Evolutionary conservation across 1,140 invertebrate species (phyloP).

Genomic region (Drosophila lowei): DNA sequence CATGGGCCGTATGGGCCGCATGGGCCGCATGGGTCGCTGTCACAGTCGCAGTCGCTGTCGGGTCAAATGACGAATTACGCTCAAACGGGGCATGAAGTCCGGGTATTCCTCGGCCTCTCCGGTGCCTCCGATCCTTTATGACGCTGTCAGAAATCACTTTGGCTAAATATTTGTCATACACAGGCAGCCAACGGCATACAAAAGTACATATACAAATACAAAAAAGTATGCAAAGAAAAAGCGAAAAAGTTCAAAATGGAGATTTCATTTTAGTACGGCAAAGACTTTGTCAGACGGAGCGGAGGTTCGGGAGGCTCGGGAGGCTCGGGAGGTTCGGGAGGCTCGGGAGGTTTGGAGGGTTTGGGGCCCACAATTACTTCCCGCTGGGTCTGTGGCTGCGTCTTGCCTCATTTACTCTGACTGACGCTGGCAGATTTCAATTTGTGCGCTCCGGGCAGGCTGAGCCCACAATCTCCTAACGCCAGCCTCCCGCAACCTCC

Average conservation of each 20-base stretch:
- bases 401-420: slow-evolving; percentile 71
- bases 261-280: slow-evolving; percentile 23
- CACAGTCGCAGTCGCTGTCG: slow-evolving; percentile 4
- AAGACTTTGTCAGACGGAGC: neutral
- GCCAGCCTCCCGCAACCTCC: neutral
- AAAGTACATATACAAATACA: slow-evolving; percentile 49
- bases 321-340: too few species aligned
- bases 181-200: slow-evolving; percentile 37
- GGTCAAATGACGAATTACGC: slow-evolving; percentile 59
- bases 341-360: neutral
- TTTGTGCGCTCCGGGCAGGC: slow-evolving; percentile 57
- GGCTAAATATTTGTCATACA: slow-evolving; percentile 70
- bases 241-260: slow-evolving; percentile 19
- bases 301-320: too few species aligned
- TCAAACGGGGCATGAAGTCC: slow-evolving; percentile 57
- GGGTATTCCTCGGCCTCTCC: slow-evolving; percentile 37
- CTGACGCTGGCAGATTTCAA: slow-evolving; percentile 72
- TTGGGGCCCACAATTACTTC: slow-evolving; percentile 40
- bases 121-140: slow-evolving; percentile 31
- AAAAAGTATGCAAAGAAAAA: slow-evolving; percentile 1
- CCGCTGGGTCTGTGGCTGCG: slow-evolving; percentile 54
- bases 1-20: slow-evolving; percentile 47
- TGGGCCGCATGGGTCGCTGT: slow-evolving; percentile 59
- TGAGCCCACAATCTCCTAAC: slow-evolving; percentile 20
- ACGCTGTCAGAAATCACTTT: slow-evolving; percentile 76